Evolutionary conservation across 2,888 invertebrate genomes (phyloP), one percentile per base, ranked within the genome.

Genomic region (Allolobophora icterica): DNA sequence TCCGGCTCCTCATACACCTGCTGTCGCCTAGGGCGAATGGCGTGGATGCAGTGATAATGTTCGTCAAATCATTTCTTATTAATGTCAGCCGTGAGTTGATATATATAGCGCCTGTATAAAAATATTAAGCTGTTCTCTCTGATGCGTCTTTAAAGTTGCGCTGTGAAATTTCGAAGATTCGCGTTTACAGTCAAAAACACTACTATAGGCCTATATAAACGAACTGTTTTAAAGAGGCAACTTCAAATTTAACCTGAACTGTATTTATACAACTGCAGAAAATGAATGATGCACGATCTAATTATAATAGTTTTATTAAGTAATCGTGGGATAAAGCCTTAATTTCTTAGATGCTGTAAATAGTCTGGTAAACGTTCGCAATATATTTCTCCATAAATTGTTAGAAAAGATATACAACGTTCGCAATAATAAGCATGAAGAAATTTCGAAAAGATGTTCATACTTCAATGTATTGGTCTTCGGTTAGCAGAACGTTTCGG

Each of bases 391-490:
- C 71, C n/a, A n/a, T n/a, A 30, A n/a, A 71, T 71, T 71, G 8
- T 1, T 52, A 19, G 11, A 71, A 71, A n/a, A 4, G 30, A n/a
- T 17, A 4, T n/a, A 13, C 3, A n/a, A 71, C 30, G 1, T n/a
- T 71, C 71, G 71, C 30, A 71, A 71, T 71, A 71, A 71, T 11
- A 71, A n/a, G 71, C 71, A 71, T n/a, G 3, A 19, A 52, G 21
- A 52, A 52, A 52, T 21, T 52, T 52, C 52, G 52, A 71, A 71
- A 71, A 71, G 71, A n/a, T 71, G n/a, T 71, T 13, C 30, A n/a
- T 71, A 71, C 71, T 71, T 71, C 71, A n/a, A 71, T 71, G n/a
- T 71, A 71, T n/a, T n/a, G n/a, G 71, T 71, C 71, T 17, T n/a
- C n/a, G 30, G n/a, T 71, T n/a, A 4, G n/a, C 3, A n/a, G 0